phyloP scores from a whole-genome alignment of 2,888 invertebrate genomes.

The Lydus trimaculatus region DNA sequence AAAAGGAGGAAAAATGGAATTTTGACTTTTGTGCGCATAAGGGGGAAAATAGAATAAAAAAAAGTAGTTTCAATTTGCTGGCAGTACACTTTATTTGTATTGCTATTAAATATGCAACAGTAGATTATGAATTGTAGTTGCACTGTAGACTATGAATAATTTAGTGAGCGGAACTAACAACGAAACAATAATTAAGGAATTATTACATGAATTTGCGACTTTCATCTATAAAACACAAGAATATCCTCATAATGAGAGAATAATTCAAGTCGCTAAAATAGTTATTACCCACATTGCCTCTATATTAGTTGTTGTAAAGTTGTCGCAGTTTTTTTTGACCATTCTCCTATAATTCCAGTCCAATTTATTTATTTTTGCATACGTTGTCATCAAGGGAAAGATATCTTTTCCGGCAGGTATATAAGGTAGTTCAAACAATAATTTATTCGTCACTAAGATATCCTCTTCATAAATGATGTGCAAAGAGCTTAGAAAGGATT shows the following conservation, averaged over 20 bases:
- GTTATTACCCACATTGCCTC: neutral
- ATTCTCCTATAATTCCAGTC: neutral
- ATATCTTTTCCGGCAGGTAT: too few relatives aligned
- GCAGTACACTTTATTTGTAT: constrained; percentile 11
- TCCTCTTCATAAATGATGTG: too few relatives aligned
- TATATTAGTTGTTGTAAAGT: too few relatives aligned
- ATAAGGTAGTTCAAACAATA: too few relatives aligned
- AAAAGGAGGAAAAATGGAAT: constrained; percentile 23
- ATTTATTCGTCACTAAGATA: too few relatives aligned
- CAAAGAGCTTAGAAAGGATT: too few relatives aligned
- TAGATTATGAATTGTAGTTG: constrained; percentile 20
- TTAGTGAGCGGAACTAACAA: constrained; percentile 13
- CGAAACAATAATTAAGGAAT: constrained; percentile 22
- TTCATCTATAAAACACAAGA: neutral
- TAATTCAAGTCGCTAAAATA: neutral
- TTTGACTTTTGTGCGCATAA: too few relatives aligned
- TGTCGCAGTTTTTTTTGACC: too few relatives aligned
- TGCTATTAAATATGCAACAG: constrained; percentile 25
- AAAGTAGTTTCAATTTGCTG: constrained; percentile 15
- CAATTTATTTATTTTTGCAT: neutral
- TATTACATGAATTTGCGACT: constrained; percentile 16
- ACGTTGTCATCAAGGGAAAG: neutral
- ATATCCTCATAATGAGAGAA: neutral
- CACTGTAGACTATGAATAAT: constrained; percentile 17
- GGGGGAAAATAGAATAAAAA: neutral